Evolutionary conservation across 1,140 invertebrate genomes (phyloP).

Genomic region (Apis mellifera): Amel_HAv3.1 CM009941.2:1954001-1954500

Average conservation of each 20-base stretch:
- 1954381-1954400: too few species aligned
- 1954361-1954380: too few species aligned
- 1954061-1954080: slow-evolving; percentile 74
- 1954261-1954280: neutral
- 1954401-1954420: too few species aligned
- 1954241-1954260: neutral
- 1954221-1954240: slow-evolving; percentile 21
- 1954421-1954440: too few species aligned
- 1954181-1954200: slow-evolving; percentile 42
- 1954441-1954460: too few species aligned
- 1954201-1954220: slow-evolving; percentile 48
- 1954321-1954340: too few species aligned
- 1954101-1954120: slow-evolving; percentile 65
- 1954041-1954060: slow-evolving; percentile 70
- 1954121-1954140: slow-evolving; percentile 77
- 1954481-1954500: too few species aligned
- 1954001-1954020: slow-evolving; percentile 70
- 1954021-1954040: slow-evolving; percentile 67
- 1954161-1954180: slow-evolving; percentile 68
- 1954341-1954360: too few species aligned
- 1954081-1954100: slow-evolving; percentile 51
- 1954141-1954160: slow-evolving; percentile 76
- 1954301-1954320: too few species aligned
- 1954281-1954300: neutral
- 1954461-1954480: too few species aligned